A percentile compares a stretch with the other conserved stretches of the same genome.
phyloP scores from a whole-genome alignment of 2,113 vertebrate genomes.

The Nothobranchius furzeri region DNA sequence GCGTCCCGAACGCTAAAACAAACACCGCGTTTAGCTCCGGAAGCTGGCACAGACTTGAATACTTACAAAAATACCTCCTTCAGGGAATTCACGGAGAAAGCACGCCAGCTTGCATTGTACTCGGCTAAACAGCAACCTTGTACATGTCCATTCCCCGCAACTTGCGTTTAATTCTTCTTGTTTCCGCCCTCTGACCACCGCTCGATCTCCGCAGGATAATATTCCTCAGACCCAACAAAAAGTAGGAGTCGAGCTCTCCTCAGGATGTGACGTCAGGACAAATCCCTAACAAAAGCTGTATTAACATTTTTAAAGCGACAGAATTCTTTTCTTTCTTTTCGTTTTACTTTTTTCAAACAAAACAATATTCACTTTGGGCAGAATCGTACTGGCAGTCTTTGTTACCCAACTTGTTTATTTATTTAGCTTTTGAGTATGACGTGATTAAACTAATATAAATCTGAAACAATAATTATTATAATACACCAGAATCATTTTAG shows the following conservation, averaged over 20 bases:
- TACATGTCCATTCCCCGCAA: conserved; percentile 6
- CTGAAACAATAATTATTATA: too few species aligned
- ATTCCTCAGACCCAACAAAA: conserved; percentile 65
- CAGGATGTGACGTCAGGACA: conserved; percentile 77
- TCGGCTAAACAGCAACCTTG: conserved; percentile 21
- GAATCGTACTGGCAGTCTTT: not conserved
- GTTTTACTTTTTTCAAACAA: not conserved
- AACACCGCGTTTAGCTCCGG: conserved; percentile 20
- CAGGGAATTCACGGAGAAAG: conserved; percentile 40
- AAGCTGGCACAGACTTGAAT: conserved; percentile 58
- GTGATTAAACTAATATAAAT: too few species aligned
- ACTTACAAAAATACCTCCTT: conserved; percentile 57
- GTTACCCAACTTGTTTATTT: not conserved
- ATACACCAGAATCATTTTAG: too few species aligned
- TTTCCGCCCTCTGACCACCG: not conserved
- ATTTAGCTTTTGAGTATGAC: too few species aligned
- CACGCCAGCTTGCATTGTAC: conserved; percentile 46
- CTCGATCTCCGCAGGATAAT: conserved; percentile 29
- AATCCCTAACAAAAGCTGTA: conserved; percentile 59
- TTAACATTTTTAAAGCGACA: conserved; percentile 79
- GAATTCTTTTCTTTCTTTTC: not conserved
- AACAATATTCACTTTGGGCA: not conserved
- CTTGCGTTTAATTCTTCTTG: not conserved
- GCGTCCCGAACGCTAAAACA: conserved; percentile 6
- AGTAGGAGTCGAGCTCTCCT: conserved; percentile 62